phyloP scores from a whole-genome alignment of 1,140 invertebrate species.

The Halictus rubicundus region DNA sequence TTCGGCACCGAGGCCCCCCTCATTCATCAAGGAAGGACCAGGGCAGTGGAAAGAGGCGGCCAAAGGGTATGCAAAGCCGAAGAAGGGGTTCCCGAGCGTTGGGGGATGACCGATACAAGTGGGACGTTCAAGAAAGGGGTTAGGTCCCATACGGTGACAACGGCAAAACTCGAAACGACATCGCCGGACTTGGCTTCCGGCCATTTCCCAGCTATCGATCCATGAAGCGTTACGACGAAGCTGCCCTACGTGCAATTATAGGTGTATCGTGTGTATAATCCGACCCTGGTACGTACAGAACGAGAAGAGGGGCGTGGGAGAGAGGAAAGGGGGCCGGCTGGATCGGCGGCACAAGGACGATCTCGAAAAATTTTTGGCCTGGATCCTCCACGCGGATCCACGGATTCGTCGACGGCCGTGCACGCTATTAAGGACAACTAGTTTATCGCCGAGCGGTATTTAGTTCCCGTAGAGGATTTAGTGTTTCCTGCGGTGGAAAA shows the following conservation, averaged over 20 bases:
- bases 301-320: neutral
- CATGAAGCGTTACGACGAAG: conserved; percentile 77
- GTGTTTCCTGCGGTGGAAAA: neutral
- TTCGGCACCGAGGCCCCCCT: neutral
- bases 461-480: neutral
- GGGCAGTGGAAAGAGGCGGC: neutral
- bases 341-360: conserved; percentile 34
- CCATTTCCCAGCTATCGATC: conserved; percentile 79
- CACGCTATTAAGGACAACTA: conserved; percentile 16
- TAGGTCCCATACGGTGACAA: conserved; percentile 73
- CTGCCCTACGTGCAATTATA: conserved; percentile 77
- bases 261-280: conserved; percentile 70
- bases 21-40: conserved; percentile 37
- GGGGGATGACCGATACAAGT: conserved; percentile 65
- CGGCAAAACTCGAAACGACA: conserved; percentile 79
- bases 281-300: conserved; percentile 53
- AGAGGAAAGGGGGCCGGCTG: conserved; percentile 35
- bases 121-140: conserved; percentile 72
- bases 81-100: conserved; percentile 49
- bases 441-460: neutral
- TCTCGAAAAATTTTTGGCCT: conserved; percentile 43
- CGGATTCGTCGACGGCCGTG: conserved; percentile 29
- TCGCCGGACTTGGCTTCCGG: conserved; percentile 79
- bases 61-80: conserved; percentile 22
- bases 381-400: conserved; percentile 2